A percentile compares a stretch with the other conserved stretches of the same genome.
phyloP scores from a whole-genome alignment of 2,797 vertebrate genomes.

The Parambassis ranga region DNA sequence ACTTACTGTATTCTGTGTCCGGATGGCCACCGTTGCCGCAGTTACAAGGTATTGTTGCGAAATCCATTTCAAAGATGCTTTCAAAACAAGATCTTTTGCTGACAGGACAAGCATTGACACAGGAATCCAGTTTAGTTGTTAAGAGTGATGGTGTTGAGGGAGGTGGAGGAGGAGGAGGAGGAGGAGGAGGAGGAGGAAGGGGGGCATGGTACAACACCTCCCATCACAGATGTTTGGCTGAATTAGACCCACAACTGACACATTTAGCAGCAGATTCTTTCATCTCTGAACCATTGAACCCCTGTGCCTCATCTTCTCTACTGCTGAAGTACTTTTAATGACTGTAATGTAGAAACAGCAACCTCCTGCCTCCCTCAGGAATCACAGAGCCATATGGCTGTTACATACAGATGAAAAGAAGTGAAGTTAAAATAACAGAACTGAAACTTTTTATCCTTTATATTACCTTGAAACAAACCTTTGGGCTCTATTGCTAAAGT shows the following conservation, averaged over 20 bases:
- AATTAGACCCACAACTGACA: slow-evolving; percentile 11
- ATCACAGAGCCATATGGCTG: slow-evolving; percentile 6
- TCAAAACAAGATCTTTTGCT: not conserved
- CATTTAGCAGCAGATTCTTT: not conserved
- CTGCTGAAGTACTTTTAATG: slow-evolving; percentile 14
- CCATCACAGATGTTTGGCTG: slow-evolving; percentile 25
- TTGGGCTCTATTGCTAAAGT: not conserved
- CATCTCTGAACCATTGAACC: slow-evolving; percentile 3
- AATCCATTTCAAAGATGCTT: slow-evolving; percentile 21
- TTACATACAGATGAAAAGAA: not conserved
- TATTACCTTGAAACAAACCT: too few species aligned
- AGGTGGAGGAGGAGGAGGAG: not conserved
- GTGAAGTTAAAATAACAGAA: too few species aligned
- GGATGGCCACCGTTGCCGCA: not conserved
- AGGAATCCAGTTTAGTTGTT: not conserved
- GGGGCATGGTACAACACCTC: not conserved
- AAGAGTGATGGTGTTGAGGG: not conserved
- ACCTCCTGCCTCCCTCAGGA: not conserved
- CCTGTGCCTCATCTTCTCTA: not conserved
- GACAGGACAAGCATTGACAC: not conserved
- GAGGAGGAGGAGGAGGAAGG: not conserved
- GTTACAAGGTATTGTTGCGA: slow-evolving; percentile 8
- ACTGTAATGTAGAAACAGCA: not conserved
- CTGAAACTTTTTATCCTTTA: too few species aligned
- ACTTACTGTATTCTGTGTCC: slow-evolving; percentile 15